Base-by-base conservation (phyloP, 2,797 vertebrate species). In the Sebastes reedi region DNA sequence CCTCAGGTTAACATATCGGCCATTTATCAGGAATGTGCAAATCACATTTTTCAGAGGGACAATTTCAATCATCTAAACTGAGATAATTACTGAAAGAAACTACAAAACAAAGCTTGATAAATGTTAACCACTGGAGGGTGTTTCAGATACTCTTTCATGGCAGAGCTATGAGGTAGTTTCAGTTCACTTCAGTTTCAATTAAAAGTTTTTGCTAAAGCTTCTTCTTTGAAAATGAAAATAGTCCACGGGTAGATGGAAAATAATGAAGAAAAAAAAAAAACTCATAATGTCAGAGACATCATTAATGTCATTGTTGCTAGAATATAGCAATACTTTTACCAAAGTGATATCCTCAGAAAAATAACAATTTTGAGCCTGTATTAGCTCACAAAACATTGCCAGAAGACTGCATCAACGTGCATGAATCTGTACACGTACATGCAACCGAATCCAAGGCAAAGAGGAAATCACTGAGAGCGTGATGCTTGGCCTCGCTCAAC, bases 401-500 rank as follows among this genome's bases (percentile, higher is more conserved):
- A 69, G 24, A 30, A 56, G 76, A 67, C 75, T 29, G 24, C 42
- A 67, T 70, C 62, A 70, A 58, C 24, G 18, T 72, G 58, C 30
- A 72, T 30, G 5, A 83, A 81, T 68, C 25, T 60, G 25, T 27
- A 55, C 36, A 77, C 46, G 50, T 65, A 79, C 42, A 56, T 85
- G 75, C 80, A 88, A 85, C 75, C 12, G 29, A 84, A 87, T 85
- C 72, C 73, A 81, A 61, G 67, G 72, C 60, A 81, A 81, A 82
- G 61, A 83, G 62, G 83, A 83, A 91, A 90, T 90, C 61, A 78
- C 75, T 91, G 79, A 87, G 72, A 90, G 83, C 29, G 27, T 65
- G 69, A 80, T 85, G 77, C 83, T 82, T 82, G 88, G 82, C 75
- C 89, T 85, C 52, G 22, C 78, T 79, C 85, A 88, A 86, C 86